These are phyloP conservation scores for Cebus imitator DNA, from an alignment of 2,113 vertebrate genomes.

Conservation along the genomic window DNA sequence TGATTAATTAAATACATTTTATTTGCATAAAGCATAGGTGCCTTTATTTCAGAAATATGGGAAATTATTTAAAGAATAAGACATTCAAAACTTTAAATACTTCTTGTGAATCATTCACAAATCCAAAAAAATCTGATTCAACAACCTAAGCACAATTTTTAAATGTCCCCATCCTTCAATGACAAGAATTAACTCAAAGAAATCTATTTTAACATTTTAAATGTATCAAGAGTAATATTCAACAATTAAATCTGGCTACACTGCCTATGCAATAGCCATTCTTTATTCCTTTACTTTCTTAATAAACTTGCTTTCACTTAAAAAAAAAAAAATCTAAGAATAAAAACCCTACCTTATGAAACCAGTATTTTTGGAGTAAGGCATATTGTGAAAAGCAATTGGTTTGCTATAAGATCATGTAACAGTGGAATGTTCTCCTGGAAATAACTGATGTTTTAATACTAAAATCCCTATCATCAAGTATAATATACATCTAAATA, in stretches of 20 bases:
- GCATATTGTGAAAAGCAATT: background rate
- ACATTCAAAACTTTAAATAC: conserved; percentile 16
- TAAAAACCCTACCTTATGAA: conserved; percentile 3
- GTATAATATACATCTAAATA: conserved; percentile 20
- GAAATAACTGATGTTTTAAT: background rate
- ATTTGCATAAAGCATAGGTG: conserved; percentile 44
- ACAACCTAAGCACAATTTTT: conserved; percentile 23
- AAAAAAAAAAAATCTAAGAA: background rate
- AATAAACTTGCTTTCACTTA: no score
- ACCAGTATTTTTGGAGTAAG: background rate
- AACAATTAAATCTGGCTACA: conserved; percentile 13
- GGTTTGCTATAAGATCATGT: background rate
- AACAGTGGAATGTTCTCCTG: conserved; percentile 2
- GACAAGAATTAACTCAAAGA: background rate
- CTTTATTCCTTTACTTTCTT: no score
- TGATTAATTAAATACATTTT: conserved; percentile 47
- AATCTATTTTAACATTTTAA: background rate
- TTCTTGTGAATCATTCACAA: background rate
- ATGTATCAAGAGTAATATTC: conserved; percentile 15
- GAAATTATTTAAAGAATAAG: conserved; percentile 48
- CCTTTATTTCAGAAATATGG: conserved; percentile 52
- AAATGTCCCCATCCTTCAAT: background rate
- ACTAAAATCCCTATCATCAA: background rate
- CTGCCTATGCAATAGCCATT: no score
- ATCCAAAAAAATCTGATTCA: conserved; percentile 20